These are phyloP conservation scores for Chaunax sp. DNA, from an alignment of 2,797 vertebrate genomes.

Conservation along the genomic window DNA sequence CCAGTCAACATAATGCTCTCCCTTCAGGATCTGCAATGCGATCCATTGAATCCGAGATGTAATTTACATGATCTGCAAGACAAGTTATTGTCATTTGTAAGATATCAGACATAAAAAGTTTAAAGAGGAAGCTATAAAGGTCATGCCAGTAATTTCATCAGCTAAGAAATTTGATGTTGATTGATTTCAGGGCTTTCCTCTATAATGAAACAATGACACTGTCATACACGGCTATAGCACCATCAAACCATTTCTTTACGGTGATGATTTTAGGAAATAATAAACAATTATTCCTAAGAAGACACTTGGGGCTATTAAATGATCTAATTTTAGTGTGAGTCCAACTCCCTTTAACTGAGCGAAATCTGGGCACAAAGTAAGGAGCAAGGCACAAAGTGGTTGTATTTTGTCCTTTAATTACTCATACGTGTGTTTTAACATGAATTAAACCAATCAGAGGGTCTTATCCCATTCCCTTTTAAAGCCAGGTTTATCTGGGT, in stretches of 20 bases:
- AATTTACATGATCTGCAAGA: slow-evolving; percentile 75
- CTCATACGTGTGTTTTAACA: no score
- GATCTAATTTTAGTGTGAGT: no score
- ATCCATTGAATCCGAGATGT: slow-evolving; percentile 68
- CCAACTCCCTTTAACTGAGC: no score
- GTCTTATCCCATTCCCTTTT: no score
- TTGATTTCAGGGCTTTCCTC: slow-evolving; percentile 50
- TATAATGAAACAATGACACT: slow-evolving; percentile 2
- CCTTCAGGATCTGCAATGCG: slow-evolving; percentile 54
- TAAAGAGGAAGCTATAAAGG: slow-evolving; percentile 70
- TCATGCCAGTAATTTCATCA: slow-evolving; percentile 68
- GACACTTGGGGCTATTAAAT: not conserved
- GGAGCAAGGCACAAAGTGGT: no score
- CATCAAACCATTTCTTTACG: not conserved
- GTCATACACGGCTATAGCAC: not conserved
- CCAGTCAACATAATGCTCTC: slow-evolving; percentile 76
- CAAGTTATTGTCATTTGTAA: slow-evolving; percentile 66
- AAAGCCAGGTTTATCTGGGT: no score
- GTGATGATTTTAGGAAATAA: not conserved
- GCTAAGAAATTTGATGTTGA: slow-evolving; percentile 38
- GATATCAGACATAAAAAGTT: slow-evolving; percentile 57
- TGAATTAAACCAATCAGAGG: no score
- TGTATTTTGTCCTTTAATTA: no score
- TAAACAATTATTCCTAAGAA: not conserved
- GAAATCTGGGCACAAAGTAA: no score